Evolutionary conservation across 2,113 vertebrate genomes (phyloP).

Genomic region (Ginglymostoma cirratum): DNA sequence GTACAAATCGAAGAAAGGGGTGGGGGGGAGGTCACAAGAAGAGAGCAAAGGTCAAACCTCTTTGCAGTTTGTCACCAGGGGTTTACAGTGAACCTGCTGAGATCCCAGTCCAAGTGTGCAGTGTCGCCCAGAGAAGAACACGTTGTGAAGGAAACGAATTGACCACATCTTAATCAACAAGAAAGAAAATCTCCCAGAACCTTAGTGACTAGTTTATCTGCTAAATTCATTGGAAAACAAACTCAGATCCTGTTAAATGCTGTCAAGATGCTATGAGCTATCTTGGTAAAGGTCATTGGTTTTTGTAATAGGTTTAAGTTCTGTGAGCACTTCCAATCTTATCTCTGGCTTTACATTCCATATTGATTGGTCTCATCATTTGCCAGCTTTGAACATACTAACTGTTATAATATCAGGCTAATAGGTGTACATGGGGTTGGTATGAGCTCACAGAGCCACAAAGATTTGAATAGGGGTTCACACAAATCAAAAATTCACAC

Average conservation of each 20-base stretch:
- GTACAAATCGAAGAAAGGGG: conserved; percentile 62
- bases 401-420: background rate
- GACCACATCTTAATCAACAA: conserved; percentile 52
- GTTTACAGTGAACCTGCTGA: conserved; percentile 56
- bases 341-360: background rate
- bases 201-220: conserved; percentile 40
- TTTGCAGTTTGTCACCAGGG: conserved; percentile 61
- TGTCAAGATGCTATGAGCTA: too few species aligned
- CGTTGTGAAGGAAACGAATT: conserved; percentile 50
- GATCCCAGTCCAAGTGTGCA: conserved; percentile 52
- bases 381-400: background rate
- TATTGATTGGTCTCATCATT: background rate
- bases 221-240: background rate
- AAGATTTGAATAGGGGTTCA: background rate
- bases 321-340: background rate
- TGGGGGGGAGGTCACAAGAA: conserved; percentile 56
- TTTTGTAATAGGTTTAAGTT: background rate
- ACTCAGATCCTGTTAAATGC: background rate
- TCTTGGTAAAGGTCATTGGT: background rate
- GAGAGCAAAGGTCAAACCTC: conserved; percentile 68
- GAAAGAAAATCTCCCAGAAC: conserved; percentile 49
- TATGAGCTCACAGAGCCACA: background rate
- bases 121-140: conserved; percentile 45
- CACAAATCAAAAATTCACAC: background rate
- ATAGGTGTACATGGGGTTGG: too few species aligned